These are phyloP conservation scores for Sylvia atricapilla DNA, from an alignment of 2,113 vertebrate genomes.

Conservation along the genomic window DNA sequence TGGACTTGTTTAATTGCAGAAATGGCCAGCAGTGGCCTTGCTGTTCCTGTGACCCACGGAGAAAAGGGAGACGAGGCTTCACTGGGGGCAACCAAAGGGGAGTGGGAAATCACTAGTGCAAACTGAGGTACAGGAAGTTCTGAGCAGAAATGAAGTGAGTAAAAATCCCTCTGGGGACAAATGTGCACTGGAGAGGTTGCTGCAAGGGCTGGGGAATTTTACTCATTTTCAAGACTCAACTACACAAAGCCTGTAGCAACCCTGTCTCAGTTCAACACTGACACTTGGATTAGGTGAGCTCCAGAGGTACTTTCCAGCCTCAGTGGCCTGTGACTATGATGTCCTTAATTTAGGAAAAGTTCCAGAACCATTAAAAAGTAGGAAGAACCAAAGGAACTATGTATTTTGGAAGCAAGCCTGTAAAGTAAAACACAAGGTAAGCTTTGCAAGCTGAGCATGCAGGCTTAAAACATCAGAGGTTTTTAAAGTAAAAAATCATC, in stretches of 20 bases:
- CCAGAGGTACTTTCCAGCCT: background rate
- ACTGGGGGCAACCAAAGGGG: background rate
- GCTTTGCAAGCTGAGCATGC: background rate
- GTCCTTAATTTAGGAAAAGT: background rate
- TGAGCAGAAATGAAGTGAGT: background rate
- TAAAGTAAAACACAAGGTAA: background rate
- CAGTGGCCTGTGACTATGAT: background rate
- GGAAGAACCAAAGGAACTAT: background rate
- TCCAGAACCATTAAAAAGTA: background rate
- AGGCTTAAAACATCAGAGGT: background rate
- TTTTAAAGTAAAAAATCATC: background rate
- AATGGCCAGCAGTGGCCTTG: background rate
- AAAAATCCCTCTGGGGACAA: background rate
- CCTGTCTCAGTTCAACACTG: background rate
- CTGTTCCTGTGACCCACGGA: rapidly evolving
- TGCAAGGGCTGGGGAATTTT: background rate
- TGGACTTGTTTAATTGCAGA: background rate
- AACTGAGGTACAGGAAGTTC: background rate
- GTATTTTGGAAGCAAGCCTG: background rate
- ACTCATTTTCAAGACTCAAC: background rate
- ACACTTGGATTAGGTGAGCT: background rate
- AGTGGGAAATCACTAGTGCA: background rate
- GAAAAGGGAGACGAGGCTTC: background rate
- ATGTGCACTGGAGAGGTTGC: background rate
- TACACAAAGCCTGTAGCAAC: background rate